Conservation (phyloP, 2,113 vertebrate species). For the Arizona elegans region DNA sequence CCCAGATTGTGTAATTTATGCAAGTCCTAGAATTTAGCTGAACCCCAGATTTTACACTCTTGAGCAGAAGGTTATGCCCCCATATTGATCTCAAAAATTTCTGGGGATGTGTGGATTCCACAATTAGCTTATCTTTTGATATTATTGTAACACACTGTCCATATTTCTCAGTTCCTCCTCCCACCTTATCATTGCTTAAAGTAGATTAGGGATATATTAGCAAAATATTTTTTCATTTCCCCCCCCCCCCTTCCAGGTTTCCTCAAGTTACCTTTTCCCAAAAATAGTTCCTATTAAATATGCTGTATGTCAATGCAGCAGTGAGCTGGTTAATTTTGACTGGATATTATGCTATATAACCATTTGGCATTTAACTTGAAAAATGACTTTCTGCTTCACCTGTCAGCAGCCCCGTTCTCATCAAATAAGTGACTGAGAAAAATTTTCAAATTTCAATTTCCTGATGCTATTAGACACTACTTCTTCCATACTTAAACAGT, state of each 20-base stretch:
- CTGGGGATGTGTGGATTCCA: not conserved
- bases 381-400: conserved; percentile 98
- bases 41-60: too few relatives aligned
- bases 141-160: conserved; percentile 26
- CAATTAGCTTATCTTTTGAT: conserved; percentile 5
- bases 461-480: conserved; percentile 86
- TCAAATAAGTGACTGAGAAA: conserved; percentile 86
- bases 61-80: not conserved
- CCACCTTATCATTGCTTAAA: conserved; percentile 32
- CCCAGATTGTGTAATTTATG: not conserved
- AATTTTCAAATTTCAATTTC: conserved; percentile 89
- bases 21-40: not conserved
- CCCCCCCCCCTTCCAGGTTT: not conserved
- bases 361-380: conserved; percentile 99
- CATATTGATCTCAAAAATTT: not conserved
- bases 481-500: conserved; percentile 82
- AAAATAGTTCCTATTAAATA: conserved; percentile 73
- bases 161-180: not conserved
- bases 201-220: conserved; percentile 60
- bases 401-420: conserved; percentile 89
- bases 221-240: conserved; percentile 66
- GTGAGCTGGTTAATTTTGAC: conserved; percentile 92
- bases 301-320: conserved; percentile 83
- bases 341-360: conserved; percentile 95
- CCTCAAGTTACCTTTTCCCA: conserved; percentile 65